Evolutionary conservation across 2,113 vertebrate genomes (phyloP), one percentile per base, ranked within the genome.

Genomic region (Falcunculus frontatus): DNA sequence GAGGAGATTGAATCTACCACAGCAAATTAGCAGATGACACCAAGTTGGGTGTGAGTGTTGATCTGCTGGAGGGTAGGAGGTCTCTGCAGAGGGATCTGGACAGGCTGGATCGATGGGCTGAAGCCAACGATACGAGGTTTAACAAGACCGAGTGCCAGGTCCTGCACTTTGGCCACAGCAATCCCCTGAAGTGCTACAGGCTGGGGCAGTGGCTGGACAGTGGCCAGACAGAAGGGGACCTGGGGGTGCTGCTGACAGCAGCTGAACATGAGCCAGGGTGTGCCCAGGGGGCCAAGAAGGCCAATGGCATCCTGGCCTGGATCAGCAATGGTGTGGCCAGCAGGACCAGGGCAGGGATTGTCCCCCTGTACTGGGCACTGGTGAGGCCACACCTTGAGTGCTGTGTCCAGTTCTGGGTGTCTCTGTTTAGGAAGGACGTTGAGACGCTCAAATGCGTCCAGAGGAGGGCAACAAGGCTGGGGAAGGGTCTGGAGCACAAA

Each of bases 361-460:
- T 47, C 5, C 21, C 46, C 46, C 22, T 47, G 6, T 47, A 47
- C 46, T 47, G 3, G 4, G 11, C 22, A 23, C 23, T 56, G 70
- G 0, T 42, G 39, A 57, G 41, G 33, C 25, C 25, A 29, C 53
- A 46, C 7, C 53, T 46, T 0, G 4, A 46, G 2, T 59, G 0
- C 19, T 57, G 33, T 13, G 26, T 23, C 0, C 26, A 30, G 8
- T 2, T 35, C 42, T 75, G 42, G 8, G 8, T 17, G 17, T 17
- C 23, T 21, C 25, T 9, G 1, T n/a, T 73, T 33, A 21, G 23
- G 10, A 4, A 56, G 53, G 41, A 29, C 7, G 16, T 12, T n/a
- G 39, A 73, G 32, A 16, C n/a, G 4, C 52, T 74, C 9, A 7
- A 21, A 29, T 3, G 2, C 4, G 6, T 29, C 33, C 72, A 37